Evolutionary conservation across 2,113 vertebrate genomes (phyloP).

Genomic region (Suncus etruscus): DNA sequence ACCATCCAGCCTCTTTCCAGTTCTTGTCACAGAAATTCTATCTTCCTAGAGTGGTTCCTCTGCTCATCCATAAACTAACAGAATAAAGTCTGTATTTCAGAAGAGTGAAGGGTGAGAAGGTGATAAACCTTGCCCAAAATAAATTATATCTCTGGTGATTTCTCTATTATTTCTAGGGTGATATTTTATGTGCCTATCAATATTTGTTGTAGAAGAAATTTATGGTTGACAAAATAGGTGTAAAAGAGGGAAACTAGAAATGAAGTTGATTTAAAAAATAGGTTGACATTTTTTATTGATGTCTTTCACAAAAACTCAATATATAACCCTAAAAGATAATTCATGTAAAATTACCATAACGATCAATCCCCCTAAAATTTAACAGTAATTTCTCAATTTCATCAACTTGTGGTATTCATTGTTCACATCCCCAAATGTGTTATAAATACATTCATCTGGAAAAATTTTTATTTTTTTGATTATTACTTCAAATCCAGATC

Average conservation of each 20-base stretch:
- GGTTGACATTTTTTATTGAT: not conserved
- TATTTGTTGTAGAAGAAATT: too few relatives aligned
- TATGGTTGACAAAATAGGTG: too few relatives aligned
- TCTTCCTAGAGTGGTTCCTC: not conserved
- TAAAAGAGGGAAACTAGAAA: too few relatives aligned
- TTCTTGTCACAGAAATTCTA: too few relatives aligned
- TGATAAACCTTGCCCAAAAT: not conserved
- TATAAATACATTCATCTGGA: not conserved
- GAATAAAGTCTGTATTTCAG: not conserved
- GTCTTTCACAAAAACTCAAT: not conserved
- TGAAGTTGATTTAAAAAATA: too few relatives aligned
- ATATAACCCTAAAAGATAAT: conserved; percentile 7
- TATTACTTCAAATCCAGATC: not conserved
- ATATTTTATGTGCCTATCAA: not conserved
- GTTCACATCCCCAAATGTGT: not conserved
- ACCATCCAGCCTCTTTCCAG: not conserved
- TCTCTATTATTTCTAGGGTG: not conserved
- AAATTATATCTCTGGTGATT: not conserved
- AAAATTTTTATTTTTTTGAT: conserved; percentile 20
- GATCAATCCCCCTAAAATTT: conserved; percentile 6
- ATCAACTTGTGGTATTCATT: not conserved
- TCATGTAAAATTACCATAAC: conserved; percentile 27
- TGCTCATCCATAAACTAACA: not conserved
- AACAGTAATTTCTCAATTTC: not conserved
- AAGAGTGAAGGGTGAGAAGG: not conserved